Percentiles rank a stretch among this genome's conserved stretches.
Evolutionary conservation across 2,797 vertebrate species (phyloP).

Genomic region (Nannoperca australis): DNA sequence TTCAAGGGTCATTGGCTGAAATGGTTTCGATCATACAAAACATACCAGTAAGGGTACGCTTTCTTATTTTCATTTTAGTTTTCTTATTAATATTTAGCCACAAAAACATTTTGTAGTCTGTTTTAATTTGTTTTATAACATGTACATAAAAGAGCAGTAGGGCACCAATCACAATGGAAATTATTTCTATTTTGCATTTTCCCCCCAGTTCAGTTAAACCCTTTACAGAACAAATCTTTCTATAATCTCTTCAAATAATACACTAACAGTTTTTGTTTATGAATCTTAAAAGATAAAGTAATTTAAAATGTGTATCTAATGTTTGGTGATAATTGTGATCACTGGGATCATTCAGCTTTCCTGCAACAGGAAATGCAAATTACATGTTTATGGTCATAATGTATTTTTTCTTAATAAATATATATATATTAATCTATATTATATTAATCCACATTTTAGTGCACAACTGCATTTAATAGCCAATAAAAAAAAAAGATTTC

Average conservation of each 20-base stretch:
- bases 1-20: neutral
- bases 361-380: neutral
- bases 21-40: neutral
- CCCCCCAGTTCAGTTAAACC: neutral
- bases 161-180: neutral
- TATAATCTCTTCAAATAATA: neutral
- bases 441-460: neutral
- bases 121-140: neutral
- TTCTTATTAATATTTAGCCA: neutral
- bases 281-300: too few relatives aligned
- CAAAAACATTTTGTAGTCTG: neutral
- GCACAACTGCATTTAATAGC: too few relatives aligned
- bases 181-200: neutral
- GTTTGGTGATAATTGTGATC: neutral
- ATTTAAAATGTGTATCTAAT: neutral
- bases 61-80: neutral
- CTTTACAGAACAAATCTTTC: neutral
- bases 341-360: neutral
- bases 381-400: neutral
- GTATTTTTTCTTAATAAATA: neutral
- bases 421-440: too few relatives aligned
- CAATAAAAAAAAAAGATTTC: too few relatives aligned
- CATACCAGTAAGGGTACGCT: neutral
- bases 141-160: neutral
- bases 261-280: neutral